Conservation (phyloP, 2,888 invertebrate genomes). For the Ashinkailepas kermadecensis region DNA sequence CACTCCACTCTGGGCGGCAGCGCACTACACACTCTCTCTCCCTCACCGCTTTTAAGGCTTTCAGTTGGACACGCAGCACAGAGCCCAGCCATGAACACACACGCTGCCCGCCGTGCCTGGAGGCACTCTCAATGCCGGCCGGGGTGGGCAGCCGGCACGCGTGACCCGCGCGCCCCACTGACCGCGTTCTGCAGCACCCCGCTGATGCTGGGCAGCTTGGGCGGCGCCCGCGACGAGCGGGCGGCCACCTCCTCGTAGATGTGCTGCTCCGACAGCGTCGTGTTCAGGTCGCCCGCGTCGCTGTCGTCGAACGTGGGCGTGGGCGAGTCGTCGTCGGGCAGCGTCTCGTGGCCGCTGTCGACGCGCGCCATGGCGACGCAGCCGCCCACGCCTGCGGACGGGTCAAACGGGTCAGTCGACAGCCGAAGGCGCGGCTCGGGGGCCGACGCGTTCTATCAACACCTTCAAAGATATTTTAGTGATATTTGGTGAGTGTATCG, state of each 20-base stretch:
- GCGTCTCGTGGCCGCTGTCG: constrained; percentile 18
- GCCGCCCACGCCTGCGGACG: constrained; percentile 3
- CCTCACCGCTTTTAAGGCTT: too few relatives aligned
- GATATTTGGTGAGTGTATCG: too few relatives aligned
- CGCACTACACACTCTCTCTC: too few relatives aligned
- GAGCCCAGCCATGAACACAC: too few relatives aligned
- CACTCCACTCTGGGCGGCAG: too few relatives aligned
- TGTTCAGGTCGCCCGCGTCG: neutral
- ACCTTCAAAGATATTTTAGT: too few relatives aligned
- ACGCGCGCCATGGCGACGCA: constrained; percentile 5
- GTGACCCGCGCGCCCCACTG: neutral
- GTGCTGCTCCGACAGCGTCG: neutral
- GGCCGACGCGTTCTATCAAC: too few relatives aligned
- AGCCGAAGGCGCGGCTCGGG: too few relatives aligned
- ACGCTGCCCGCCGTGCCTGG: too few relatives aligned
- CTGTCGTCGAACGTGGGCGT: constrained; percentile 6
- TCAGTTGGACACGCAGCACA: too few relatives aligned
- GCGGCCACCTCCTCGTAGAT: constrained; percentile 4
- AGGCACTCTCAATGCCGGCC: too few relatives aligned
- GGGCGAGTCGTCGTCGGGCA: constrained; percentile 17
- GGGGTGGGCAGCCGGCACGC: too few relatives aligned
- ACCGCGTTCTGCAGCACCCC: constrained; percentile 4
- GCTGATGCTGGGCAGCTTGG: constrained; percentile 6
- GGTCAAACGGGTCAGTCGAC: neutral
- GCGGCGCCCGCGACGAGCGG: neutral